Evolutionary conservation across 2,888 invertebrate species (phyloP), one percentile per base, ranked within the genome.

Genomic region (Exocentrus adspersus): DNA sequence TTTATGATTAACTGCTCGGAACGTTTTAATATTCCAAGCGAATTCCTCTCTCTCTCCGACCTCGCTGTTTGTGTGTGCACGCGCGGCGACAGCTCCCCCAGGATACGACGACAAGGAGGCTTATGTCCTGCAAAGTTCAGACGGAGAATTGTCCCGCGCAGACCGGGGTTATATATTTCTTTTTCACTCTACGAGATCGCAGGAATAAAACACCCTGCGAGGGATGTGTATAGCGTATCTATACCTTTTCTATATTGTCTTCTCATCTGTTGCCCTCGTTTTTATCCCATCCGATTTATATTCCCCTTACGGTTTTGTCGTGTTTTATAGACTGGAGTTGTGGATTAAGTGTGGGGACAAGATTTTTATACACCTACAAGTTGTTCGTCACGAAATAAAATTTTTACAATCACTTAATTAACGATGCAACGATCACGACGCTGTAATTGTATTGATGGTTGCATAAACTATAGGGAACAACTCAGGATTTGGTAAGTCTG

Each of bases 11-110:
- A 61, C 53, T 41, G 41, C 48, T 48, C 37, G 42, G 16, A 52
- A 48, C 54, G 37, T 58, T 58, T 58, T 52, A 62, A 58, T 62
- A 62, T 62, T 58, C 58, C 41, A 28, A 16, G 45, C 51, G 58
- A 32, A 41, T 19, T 43, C n/a, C 58, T 41, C 20, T 28, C 45
- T 42, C 14, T 28, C 32, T 42, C 14, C 12, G 57, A 16, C 20
- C 45, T 30, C 54, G 43, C 46, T 50, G 24, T 54, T 17, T 41
- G n/a, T n/a, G n/a, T n/a, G n/a, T n/a, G n/a, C n/a, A n/a, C n/a
- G n/a, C n/a, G 19, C 20, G 65, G 48, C 24, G 65, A 62, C 65
- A 65, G 62, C 46, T 60, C 65, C 62, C 56, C 19, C 37, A 54
- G 62, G 65, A 50, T 17, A 30, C 24, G 62, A 45, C 51, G 56